Evolutionary conservation across 2,797 vertebrate genomes (phyloP), one percentile per base, ranked within the genome.

Genomic region (Emydoidea blandingii): DNA sequence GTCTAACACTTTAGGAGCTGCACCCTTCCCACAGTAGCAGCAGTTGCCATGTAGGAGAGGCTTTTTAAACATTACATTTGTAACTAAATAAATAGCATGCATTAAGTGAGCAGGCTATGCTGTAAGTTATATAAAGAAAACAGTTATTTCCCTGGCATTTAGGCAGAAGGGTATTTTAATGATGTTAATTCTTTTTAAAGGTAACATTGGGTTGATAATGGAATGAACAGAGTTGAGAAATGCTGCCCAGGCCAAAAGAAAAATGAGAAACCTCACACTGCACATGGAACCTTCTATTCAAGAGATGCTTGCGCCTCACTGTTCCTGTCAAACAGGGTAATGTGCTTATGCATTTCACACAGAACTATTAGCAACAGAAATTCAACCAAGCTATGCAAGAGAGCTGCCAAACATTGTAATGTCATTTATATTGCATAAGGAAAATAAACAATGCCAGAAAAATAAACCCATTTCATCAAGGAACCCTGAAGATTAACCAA

Each of bases 121-220:
- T 54, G 29, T 87, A 85, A 81, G 68, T 76, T 1, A 94, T 80
- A 62, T 90, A 74, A 93, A 95, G 85, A 93, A 95, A 96, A 76
- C 85, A 89, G 31, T 41, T 78, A 93, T 93, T 97, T 91, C 53
- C 97, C 79, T 85, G 31, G 90, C 91, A 95, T 80, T 72, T 52
- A 90, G 49, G 90, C 86, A 94, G 89, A 81, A 94, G 83, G 85
- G 81, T 94, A 80, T 87, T 89, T 87, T 92, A 92, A 85, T 93
- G 95, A 96, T 89, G 91, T 94, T 81, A 94, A 96, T 94, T 96
- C 87, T 57, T 88, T 88, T 86, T 89, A 65, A 57, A 89, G 91
- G 79, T 79, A 88, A 12, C 34, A 8, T 27, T 78, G 80, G 80
- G 76, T 4, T 90, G 72, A 94, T 91, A n/a, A 50, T 50, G 65